Evolutionary conservation across 2,113 vertebrate species (phyloP), one percentile per base, ranked within the genome.

Genomic region (Phocoena sinus): DNA sequence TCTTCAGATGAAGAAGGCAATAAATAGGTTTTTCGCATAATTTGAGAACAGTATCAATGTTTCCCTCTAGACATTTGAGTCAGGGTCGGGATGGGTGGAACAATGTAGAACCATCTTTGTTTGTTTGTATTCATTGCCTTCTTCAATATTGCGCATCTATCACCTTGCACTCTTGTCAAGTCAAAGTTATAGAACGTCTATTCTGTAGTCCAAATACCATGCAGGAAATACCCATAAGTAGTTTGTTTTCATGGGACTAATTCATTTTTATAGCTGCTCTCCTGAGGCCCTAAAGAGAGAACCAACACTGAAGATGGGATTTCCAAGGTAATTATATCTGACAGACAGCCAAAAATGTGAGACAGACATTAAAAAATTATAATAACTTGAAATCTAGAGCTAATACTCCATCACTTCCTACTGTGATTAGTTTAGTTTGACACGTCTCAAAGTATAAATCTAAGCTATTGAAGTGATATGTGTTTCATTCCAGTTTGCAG

Each of bases 291-390:
- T 84, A 84, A 90, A 53, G 28, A 80, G 86, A 71, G 50, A 91
- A 88, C 85, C 84, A 88, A 83, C 74, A 71, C 28, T 65, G 63
- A 93, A 95, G 87, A 77, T 58, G 26, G 65, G 56, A 76, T 97
- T 97, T 97, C 74, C 84, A 96, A 95, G 81, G 92, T 95, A 94
- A 95, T 97, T 92, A 73, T 97, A 63, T 90, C 86, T 97, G 95
- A 97, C 73, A 97, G 95, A 96, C 63, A 97, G 68, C 89, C 95
- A 95, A 97, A 96, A 95, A 94, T 90, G 70, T 95, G 94, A 97
- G 96, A 90, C 73, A 95, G 86, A 96, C 74, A 62, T 84, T 94
- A 92, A 96, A 94, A 96, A 94, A 93, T 92, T 94, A 92, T 41
- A 96, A 93, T 89, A 97, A 94, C 91, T 77, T 94, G 80, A 97